These are phyloP conservation scores for Echiichthys vipera DNA, from an alignment of 2,797 vertebrate species.

Conservation along the genomic window DNA sequence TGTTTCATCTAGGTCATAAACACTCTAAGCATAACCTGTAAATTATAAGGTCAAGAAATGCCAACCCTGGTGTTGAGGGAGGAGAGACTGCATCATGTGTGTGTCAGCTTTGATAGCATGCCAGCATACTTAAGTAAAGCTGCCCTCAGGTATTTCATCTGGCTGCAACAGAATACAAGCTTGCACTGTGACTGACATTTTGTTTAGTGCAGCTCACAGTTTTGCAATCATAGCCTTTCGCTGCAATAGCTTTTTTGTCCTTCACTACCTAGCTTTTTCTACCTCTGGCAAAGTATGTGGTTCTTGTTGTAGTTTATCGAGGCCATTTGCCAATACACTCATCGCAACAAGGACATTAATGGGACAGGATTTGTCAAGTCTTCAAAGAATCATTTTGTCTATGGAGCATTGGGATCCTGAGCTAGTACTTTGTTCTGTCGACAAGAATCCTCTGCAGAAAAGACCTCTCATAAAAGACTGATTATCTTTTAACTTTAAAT, in stretches of 20 bases:
- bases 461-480: neutral
- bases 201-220: conserved; percentile 14
- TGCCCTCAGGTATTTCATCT: conserved; percentile 25
- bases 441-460: neutral
- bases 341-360: neutral
- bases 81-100: neutral
- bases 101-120: conserved; percentile 22
- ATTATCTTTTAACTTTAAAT: neutral
- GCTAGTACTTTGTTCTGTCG: neutral
- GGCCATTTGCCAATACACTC: neutral
- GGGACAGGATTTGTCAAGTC: neutral
- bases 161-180: conserved; percentile 29
- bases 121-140: conserved; percentile 45
- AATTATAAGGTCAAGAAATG: neutral
- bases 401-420: neutral
- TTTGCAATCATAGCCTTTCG: conserved; percentile 34
- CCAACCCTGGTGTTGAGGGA: neutral
- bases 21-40: neutral
- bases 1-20: neutral
- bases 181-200: conserved; percentile 36
- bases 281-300: neutral
- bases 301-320: neutral
- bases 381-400: conserved; percentile 7
- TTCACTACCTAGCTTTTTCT: neutral
- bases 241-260: neutral